Conservation (phyloP, 2,113 vertebrate genomes). For the Nycticryphes semicollaris region DNA sequence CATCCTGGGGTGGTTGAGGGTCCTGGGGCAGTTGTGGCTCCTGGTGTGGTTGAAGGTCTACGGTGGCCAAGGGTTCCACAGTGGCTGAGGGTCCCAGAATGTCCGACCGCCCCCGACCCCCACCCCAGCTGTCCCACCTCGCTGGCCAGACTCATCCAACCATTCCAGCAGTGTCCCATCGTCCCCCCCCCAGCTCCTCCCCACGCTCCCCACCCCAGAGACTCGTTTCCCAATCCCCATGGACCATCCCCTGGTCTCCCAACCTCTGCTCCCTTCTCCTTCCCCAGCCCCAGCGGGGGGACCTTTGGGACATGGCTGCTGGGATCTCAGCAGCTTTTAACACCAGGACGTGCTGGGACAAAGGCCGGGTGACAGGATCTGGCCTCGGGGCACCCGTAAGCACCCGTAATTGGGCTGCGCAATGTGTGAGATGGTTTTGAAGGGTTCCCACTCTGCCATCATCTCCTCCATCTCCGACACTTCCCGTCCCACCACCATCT, state of each 20-base stretch:
- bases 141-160: not conserved
- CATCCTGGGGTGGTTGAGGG: not conserved
- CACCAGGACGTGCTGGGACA: not conserved
- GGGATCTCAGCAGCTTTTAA: not conserved
- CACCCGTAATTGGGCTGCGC: not conserved
- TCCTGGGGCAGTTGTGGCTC: not conserved
- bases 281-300: not conserved
- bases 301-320: accelerated
- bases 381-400: not conserved
- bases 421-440: not conserved
- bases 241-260: not conserved
- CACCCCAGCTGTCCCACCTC: not conserved
- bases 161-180: not conserved
- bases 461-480: too few relatives aligned
- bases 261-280: not conserved
- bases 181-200: too few relatives aligned
- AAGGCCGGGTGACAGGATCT: not conserved
- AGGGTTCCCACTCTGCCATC: not conserved
- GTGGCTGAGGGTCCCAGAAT: not conserved
- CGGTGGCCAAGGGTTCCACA: too few relatives aligned
- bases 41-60: not conserved
- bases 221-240: not conserved
- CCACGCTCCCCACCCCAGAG: not conserved
- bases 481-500: too few relatives aligned
- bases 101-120: not conserved